Percentiles rank a stretch among this genome's conserved stretches.
Evolutionary conservation across 2,797 vertebrate genomes (phyloP).

Genomic region (Sebastolobus alascanus): DNA sequence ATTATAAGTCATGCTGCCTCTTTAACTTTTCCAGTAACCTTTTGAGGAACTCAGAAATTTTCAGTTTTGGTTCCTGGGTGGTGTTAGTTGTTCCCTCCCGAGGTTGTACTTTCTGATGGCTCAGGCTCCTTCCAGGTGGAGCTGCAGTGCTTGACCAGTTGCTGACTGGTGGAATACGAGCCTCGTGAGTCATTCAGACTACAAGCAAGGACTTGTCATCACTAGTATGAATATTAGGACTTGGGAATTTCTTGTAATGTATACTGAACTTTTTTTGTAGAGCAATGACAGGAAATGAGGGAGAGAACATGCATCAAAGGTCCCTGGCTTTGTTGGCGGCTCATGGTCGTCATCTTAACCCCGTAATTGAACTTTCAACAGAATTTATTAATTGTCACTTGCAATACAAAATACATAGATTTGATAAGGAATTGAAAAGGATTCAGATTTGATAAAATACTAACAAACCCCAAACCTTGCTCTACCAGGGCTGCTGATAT

Average conservation of each 20-base stretch:
- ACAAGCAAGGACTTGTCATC: neutral
- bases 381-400: neutral
- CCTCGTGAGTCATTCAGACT: neutral
- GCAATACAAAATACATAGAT: too few species aligned
- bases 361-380: neutral
- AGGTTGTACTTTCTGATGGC: neutral
- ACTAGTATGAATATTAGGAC: neutral
- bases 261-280: too few species aligned
- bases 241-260: neutral
- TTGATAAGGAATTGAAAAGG: neutral
- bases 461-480: neutral
- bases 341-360: neutral
- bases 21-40: neutral
- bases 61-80: neutral
- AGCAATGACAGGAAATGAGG: neutral
- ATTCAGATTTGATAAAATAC: neutral
- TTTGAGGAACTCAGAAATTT: conserved; percentile 6
- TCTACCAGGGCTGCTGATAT: neutral
- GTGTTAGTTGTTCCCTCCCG: neutral
- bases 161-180: neutral
- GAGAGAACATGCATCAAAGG: neutral
- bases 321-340: too few species aligned
- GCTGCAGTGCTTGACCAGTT: neutral
- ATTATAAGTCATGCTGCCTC: neutral
- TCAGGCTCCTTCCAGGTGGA: neutral